Base-by-base conservation (phyloP, 1,140 invertebrate species). In the Brachionus sp. region DNA sequence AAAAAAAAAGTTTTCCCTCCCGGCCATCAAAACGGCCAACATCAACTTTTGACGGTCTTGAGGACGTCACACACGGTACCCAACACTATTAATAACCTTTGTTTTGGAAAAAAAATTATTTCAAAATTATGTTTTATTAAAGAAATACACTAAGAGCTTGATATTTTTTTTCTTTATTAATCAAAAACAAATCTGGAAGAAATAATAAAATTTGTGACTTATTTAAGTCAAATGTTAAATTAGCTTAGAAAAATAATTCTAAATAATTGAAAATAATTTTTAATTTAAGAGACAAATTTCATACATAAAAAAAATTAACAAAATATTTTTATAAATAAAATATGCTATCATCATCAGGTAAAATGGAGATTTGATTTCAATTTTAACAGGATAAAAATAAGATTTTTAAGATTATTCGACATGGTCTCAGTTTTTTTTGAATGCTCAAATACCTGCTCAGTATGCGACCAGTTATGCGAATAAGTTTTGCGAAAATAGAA, bases 401-500 rank as follows among this genome's bases (percentile, higher is more conserved):
- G n/a, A 16, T 57, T 57, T 6, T 19, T 39, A 62, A 80, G 77
- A 80, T 80, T 57, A 62, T 57, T 7, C n/a, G 3, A 66, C 62
- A 85, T 94, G 93, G 93, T 90, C 93, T 5, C 92, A 91, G 83
- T 95, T 95, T 87, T 95, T 95, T 89, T 91, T 90, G 9, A 91
- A 92, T 68, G 92, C 93, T 83, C 93, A 93, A 4, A 92, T 95
- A 84, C 93, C 93, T 5, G 89, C 91, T 2, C 91, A 91, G 42
- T 92, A 92, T 73, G 91, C 92, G 13, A 92, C 92, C 1, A 92
- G 92, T 57, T 95, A 95, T 89, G 93, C 94, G 0, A 89, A 93
- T 33, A 92, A 92, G n/a, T 95, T 95, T 87, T 92, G 91, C 3
- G 93, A 94, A 85, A 94, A 95, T 87, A 90, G 93, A 73, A 95